A percentile compares a stretch with the other conserved stretches of the same genome.
Evolutionary conservation across 2,797 vertebrate species (phyloP).

Genomic region (Rhodeus uyekii): DNA sequence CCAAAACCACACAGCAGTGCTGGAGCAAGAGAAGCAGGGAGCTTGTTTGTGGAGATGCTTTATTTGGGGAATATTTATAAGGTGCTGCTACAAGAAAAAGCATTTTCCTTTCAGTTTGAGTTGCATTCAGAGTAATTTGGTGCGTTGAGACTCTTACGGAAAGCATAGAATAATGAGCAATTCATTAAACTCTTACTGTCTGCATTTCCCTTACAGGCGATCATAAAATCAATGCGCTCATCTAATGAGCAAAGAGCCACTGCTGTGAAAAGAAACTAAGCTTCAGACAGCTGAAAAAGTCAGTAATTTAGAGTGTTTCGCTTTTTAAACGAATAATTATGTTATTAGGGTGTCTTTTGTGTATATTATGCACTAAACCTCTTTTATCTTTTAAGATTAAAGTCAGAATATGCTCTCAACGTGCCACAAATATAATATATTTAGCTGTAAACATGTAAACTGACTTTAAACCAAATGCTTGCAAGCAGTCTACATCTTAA

Average conservation of each 20-base stretch:
- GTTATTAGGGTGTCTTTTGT: constrained; percentile 8
- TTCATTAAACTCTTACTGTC: constrained; percentile 39
- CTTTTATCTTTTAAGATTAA: constrained; percentile 24
- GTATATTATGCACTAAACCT: constrained; percentile 11
- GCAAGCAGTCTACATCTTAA: neutral
- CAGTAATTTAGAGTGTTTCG: neutral
- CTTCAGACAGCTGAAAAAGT: constrained; percentile 1
- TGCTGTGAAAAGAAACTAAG: constrained; percentile 19
- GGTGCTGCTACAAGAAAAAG: constrained; percentile 7
- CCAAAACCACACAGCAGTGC: constrained; percentile 35
- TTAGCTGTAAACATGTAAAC: constrained; percentile 10
- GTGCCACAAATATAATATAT: neutral
- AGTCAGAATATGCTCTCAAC: neutral
- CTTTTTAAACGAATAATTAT: constrained; percentile 28
- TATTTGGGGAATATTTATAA: constrained; percentile 39
- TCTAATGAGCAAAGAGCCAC: constrained; percentile 24
- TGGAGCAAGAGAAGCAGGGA: constrained; percentile 40
- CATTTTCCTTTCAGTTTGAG: constrained; percentile 24
- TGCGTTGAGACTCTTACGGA: constrained; percentile 17
- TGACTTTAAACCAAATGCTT: neutral
- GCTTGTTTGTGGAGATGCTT: constrained; percentile 42
- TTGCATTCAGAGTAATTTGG: constrained; percentile 4
- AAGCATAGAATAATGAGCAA: constrained; percentile 33
- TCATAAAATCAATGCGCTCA: constrained; percentile 29
- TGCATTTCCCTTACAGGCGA: constrained; percentile 14